Evolutionary conservation across 2,888 invertebrate genomes (phyloP), one percentile per base, ranked within the genome.

Genomic region (Cylindroiulus punctatus): DNA sequence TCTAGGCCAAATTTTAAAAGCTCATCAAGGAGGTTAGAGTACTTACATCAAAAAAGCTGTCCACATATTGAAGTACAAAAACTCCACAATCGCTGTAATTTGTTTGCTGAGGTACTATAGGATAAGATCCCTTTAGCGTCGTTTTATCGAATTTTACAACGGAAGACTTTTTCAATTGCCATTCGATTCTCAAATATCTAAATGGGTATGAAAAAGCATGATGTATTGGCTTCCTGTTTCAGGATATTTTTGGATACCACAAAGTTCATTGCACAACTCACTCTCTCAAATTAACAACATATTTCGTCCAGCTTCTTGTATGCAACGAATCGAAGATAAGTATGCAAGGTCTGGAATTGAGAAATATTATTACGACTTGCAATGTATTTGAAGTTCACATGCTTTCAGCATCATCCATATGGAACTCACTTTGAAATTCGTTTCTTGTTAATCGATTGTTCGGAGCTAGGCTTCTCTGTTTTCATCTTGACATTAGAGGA

Each of bases 1-100:
- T 36, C 36, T 4, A 4, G 36, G 36, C 36, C 3, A 36, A 36
- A 36, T 36, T 36, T n/a, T 10, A 5, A 36, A 19, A 26, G 26
- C n/a, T 84, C 26, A 17, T 14, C 12, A 76, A 30, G 26, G 30
- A 26, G 14, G 14, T 30, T 30, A 57, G 30, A 42, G 30, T n/a
- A 83, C 82, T 82, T 76, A 57, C 76, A 81, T 94, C 94, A 91
- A 98, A 98, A 92, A 99, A 98, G 87, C 95, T 95, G 92, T 99
- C 98, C 7, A 97, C 97, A 92, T 98, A 99, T 91, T 99, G 98
- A 86, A 99, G 92, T 87, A 99, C 93, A 91, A 96, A 99, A 19
- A 99, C 92, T 0, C 99, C 99, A 92, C 99, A 99, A 91, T 99
- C 99, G 76, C 96, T 96, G 90, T 95, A 97, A 92, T 99, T 99